These are phyloP conservation scores for Fissipunctia ypsillon DNA, from an alignment of 2,888 invertebrate species.

Conservation along the genomic window DNA sequence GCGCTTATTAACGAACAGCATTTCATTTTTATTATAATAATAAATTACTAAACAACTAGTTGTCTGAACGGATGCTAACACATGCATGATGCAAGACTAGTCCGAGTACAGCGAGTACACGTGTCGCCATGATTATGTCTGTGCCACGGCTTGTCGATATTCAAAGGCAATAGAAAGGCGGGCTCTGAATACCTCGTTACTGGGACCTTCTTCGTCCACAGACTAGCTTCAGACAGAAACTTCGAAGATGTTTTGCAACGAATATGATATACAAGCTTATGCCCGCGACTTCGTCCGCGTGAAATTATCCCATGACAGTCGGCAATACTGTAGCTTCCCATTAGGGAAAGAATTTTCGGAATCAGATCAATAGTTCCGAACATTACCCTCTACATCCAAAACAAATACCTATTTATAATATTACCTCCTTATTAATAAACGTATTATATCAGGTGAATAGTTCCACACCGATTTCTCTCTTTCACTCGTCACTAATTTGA, in stretches of 20 bases:
- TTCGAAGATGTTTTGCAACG: background rate
- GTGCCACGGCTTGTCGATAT: slow-evolving; percentile 66
- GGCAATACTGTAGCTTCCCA: too few relatives aligned
- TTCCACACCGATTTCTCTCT: too few relatives aligned
- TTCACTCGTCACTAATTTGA: too few relatives aligned
- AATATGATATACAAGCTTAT: background rate
- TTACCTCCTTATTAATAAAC: too few relatives aligned
- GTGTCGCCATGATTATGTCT: slow-evolving; percentile 64
- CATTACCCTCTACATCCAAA: too few relatives aligned
- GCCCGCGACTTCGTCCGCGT: background rate
- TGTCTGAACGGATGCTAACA: background rate
- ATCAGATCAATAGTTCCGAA: too few relatives aligned
- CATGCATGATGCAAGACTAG: slow-evolving; percentile 11
- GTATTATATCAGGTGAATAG: too few relatives aligned
- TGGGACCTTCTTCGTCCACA: slow-evolving; percentile 61
- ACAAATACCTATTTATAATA: too few relatives aligned
- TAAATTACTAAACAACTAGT: slow-evolving; percentile 1
- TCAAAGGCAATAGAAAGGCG: slow-evolving; percentile 70
- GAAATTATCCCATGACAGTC: background rate
- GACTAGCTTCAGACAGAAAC: slow-evolving; percentile 48
- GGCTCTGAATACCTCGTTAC: slow-evolving; percentile 72
- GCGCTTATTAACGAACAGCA: too few relatives aligned
- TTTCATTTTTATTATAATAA: too few relatives aligned
- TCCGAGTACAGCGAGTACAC: slow-evolving; percentile 30
- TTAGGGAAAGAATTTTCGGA: too few relatives aligned